phyloP scores from a whole-genome alignment of 2,797 vertebrate genomes.

The Catharus ustulatus region DNA sequence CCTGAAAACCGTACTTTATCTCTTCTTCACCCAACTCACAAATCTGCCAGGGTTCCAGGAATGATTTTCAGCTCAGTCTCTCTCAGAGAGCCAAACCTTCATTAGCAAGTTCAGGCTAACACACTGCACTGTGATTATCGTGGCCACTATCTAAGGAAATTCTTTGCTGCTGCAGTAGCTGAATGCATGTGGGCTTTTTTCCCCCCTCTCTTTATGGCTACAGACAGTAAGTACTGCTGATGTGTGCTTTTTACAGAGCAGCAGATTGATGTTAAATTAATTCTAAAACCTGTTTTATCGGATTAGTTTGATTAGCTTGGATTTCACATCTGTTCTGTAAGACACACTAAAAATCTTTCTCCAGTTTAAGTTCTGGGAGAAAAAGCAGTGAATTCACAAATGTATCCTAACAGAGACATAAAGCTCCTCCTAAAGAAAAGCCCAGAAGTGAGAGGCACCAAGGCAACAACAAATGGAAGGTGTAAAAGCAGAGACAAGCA shows the following conservation, averaged over 20 bases:
- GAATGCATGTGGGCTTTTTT: neutral
- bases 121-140: neutral
- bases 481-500: neutral
- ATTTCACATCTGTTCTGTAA: slow-evolving; percentile 23
- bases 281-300: slow-evolving; percentile 19
- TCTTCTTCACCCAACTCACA: neutral
- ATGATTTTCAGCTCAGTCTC: neutral
- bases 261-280: slow-evolving; percentile 7
- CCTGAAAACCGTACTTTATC: neutral
- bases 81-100: neutral
- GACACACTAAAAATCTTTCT: neutral
- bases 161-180: neutral
- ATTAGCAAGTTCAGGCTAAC: neutral
- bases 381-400: neutral
- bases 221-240: neutral
- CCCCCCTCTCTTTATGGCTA: neutral
- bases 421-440: neutral
- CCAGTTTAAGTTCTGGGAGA: neutral
- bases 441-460: neutral
- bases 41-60: neutral
- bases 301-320: neutral
- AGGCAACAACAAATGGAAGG: neutral
- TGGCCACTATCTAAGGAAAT: neutral
- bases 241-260: neutral
- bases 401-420: neutral